Conservation (phyloP, 2,888 invertebrate species). For the Drosophila prostipennis region DNA sequence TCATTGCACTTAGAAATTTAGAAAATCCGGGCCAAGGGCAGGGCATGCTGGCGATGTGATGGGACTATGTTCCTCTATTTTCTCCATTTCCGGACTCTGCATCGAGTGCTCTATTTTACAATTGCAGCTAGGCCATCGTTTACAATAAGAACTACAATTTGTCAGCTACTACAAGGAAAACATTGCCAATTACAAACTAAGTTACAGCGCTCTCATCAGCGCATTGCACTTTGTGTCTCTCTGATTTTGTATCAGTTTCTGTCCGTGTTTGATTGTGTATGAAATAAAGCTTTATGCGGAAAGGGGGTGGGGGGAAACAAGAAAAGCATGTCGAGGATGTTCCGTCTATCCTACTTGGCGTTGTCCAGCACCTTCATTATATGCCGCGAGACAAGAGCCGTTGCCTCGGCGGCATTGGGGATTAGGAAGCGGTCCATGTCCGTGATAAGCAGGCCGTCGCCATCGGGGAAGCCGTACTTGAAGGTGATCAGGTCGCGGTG, state of each 20-base stretch:
- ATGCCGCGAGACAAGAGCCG: constrained; percentile 94
- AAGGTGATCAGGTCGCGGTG: constrained; percentile 98
- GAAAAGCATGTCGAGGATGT: constrained; percentile 21
- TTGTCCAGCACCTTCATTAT: constrained; percentile 87
- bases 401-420: constrained; percentile 95
- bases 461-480: constrained; percentile 95
- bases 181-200: constrained; percentile 62
- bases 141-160: constrained; percentile 46
- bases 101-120: constrained; percentile 39
- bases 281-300: constrained; percentile 24
- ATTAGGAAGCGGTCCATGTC: constrained; percentile 97
- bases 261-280: constrained; percentile 29
- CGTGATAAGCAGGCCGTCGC: constrained; percentile 91
- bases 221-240: constrained; percentile 57
- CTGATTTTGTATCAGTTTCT: constrained; percentile 3
- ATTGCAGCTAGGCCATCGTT: constrained; percentile 35
- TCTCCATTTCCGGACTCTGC: constrained; percentile 3
- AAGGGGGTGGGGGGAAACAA: constrained; percentile 2
- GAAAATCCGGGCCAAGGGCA: constrained; percentile 10
- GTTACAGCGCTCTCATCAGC: constrained; percentile 21
- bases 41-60: constrained; percentile 15
- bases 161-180: constrained; percentile 58
- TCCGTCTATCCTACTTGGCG: constrained; percentile 67
- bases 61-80: constrained; percentile 7
- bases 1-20: constrained; percentile 60